Evolutionary conservation across 2,888 invertebrate species (phyloP).

Genomic region (Ctena decussata): DNA sequence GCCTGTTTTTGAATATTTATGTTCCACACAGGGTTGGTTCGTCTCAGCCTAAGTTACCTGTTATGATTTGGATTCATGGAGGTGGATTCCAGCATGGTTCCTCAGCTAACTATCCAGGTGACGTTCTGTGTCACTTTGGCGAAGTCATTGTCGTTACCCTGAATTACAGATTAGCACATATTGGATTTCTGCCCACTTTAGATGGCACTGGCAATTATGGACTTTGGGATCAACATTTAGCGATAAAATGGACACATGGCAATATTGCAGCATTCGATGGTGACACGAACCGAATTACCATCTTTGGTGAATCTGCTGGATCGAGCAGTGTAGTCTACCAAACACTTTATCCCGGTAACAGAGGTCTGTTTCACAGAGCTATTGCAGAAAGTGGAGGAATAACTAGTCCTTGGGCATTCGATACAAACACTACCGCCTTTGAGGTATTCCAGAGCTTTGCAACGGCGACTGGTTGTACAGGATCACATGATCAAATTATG

Average conservation of each 20-base stretch:
- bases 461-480: not conserved
- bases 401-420: not conserved
- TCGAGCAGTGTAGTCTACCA: not conserved
- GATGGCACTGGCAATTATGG: not conserved
- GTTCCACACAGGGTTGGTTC: not conserved
- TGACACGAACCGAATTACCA: not conserved
- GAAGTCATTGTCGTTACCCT: not conserved
- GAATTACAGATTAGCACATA: not conserved
- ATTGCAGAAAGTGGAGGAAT: conserved; percentile 1
- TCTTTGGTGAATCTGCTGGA: conserved; percentile 2
- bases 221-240: conserved; percentile 1
- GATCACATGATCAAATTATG: not conserved
- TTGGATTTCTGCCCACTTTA: not conserved
- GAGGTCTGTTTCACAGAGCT: not conserved
- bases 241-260: not conserved
- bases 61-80: conserved; percentile 6
- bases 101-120: not conserved
- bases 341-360: not conserved
- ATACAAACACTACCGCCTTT: not conserved
- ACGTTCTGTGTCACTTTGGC: not conserved
- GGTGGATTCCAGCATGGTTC: not conserved
- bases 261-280: not conserved
- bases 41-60: not conserved
- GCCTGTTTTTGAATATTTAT: not conserved
- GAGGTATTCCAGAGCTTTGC: not conserved